phyloP scores from a whole-genome alignment of 92 coral and sea anemone species.

The Galaxea fascicularis region DNA sequence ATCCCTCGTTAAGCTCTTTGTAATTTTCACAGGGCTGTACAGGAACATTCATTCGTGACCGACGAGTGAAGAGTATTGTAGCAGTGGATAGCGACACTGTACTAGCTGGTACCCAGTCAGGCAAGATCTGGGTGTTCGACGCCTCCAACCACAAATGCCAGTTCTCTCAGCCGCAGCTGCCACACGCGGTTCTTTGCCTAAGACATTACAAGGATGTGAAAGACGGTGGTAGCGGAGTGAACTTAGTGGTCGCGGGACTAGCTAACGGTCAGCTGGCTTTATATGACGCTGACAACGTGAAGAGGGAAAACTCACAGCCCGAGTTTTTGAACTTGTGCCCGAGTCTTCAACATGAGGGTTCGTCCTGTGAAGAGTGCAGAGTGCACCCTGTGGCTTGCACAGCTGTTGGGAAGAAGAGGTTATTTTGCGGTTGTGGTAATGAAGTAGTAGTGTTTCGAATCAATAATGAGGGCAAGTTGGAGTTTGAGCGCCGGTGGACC shows the following conservation, averaged over 20 bases:
- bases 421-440: slow-evolving; percentile 91
- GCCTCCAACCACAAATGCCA: slow-evolving; percentile 66
- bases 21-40: slow-evolving; percentile 84
- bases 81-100: slow-evolving; percentile 83
- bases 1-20: background rate
- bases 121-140: slow-evolving; percentile 90
- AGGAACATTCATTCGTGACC: slow-evolving; percentile 85
- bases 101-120: slow-evolving; percentile 95
- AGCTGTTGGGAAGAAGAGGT: slow-evolving; percentile 68
- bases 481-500: slow-evolving; percentile 83
- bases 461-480: slow-evolving; percentile 46
- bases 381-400: slow-evolving; percentile 78
- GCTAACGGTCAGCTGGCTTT: slow-evolving; percentile 89
- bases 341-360: slow-evolving; percentile 27
- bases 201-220: slow-evolving; percentile 53
- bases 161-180: slow-evolving; percentile 68
- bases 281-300: slow-evolving; percentile 63
- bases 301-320: slow-evolving; percentile 42
- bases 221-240: slow-evolving; percentile 22
- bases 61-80: slow-evolving; percentile 84
- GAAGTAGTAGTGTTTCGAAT: slow-evolving; percentile 78
- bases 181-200: slow-evolving; percentile 82
- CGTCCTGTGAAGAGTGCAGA: slow-evolving; percentile 49
- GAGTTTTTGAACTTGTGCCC: slow-evolving; percentile 33
- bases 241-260: slow-evolving; percentile 84